Percentiles rank a stretch among this genome's conserved stretches.
These are phyloP conservation scores for Macquaria australasica DNA, from an alignment of 2,113 vertebrate species.

Conservation along the genomic window DNA sequence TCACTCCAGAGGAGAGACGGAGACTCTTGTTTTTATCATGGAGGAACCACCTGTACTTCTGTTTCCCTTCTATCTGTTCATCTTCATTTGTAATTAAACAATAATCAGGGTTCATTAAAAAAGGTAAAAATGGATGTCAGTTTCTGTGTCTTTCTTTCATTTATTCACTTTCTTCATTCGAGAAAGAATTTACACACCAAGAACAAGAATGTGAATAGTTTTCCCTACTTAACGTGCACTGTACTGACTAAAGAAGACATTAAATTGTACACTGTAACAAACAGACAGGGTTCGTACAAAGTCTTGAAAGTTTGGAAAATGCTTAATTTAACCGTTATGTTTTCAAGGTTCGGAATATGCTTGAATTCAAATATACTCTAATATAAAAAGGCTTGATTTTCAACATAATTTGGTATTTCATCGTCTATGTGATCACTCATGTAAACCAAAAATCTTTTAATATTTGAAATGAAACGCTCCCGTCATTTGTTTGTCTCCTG, in stretches of 20 bases:
- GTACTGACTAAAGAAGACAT: background rate
- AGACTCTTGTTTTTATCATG: conserved; percentile 44
- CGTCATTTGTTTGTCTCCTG: too few relatives aligned
- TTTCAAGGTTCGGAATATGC: too few relatives aligned
- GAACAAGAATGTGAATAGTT: background rate
- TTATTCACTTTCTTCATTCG: background rate
- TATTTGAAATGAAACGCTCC: too few relatives aligned
- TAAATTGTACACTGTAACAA: background rate
- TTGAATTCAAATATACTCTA: too few relatives aligned
- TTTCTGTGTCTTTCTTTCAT: conserved; percentile 40
- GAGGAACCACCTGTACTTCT: conserved; percentile 73
- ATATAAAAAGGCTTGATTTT: too few relatives aligned
- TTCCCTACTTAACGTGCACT: background rate
- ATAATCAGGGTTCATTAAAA: conserved; percentile 90
- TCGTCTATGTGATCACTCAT: too few relatives aligned
- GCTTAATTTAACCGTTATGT: too few relatives aligned
- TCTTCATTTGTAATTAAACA: conserved; percentile 87
- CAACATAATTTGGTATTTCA: too few relatives aligned
- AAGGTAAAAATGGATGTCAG: conserved; percentile 70
- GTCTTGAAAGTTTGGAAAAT: too few relatives aligned
- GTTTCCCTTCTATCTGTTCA: conserved; percentile 80
- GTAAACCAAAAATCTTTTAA: too few relatives aligned
- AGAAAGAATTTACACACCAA: background rate
- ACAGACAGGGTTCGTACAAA: too few relatives aligned
- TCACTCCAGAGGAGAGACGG: conserved; percentile 59